Evolutionary conservation across 2,113 vertebrate species (phyloP), one percentile per base, ranked within the genome.

Genomic region (Rhagologus leucostigma): DNA sequence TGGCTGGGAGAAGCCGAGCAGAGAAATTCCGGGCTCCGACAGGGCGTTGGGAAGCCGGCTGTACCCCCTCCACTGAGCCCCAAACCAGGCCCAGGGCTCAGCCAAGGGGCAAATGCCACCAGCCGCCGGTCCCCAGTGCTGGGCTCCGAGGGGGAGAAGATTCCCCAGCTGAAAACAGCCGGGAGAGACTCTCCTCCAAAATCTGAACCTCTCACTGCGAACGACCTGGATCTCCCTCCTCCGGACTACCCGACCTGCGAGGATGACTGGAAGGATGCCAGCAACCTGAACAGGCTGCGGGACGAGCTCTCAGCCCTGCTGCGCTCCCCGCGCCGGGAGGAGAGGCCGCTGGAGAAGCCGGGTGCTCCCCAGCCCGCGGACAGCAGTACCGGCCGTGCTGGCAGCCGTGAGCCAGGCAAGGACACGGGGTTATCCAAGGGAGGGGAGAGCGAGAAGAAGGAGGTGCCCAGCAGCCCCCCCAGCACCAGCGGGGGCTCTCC

Each of bases 291-390:
- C 47, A 95, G 89, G 83, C 96, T 98, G 64, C 96, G 97, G 41
- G 93, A 96, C 0, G 98, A 98, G 91, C 93, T 98, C 55, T 97
- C 98, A 0, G 97, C 97, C 18, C 96, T 98, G n/a, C 92, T 98
- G 82, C 96, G 90, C 33, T 97, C 95, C 27, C 92, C 94, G 0
- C 94, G 71, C 62, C 79, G 87, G n/a, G 97, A 97, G 50, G 91
- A 97, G 80, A 73, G 60, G 50, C 80, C 22, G 1, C 3, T 0
- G 5, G 96, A 97, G 35, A 95, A 29, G 71, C 53, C 17, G 0
- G 2, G 19, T 0, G 24, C 59, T 68, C 35, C 95, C 44, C 76
- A 18, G 42, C n/a, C 93, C 3, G 0, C 0, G 24, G 57, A 46
- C 1, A 4, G 60, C 1, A 0, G 24, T 26, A 27, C 77, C 1